Base-by-base conservation (phyloP, 2,113 vertebrate species). In the Malurus cyaneus region DNA sequence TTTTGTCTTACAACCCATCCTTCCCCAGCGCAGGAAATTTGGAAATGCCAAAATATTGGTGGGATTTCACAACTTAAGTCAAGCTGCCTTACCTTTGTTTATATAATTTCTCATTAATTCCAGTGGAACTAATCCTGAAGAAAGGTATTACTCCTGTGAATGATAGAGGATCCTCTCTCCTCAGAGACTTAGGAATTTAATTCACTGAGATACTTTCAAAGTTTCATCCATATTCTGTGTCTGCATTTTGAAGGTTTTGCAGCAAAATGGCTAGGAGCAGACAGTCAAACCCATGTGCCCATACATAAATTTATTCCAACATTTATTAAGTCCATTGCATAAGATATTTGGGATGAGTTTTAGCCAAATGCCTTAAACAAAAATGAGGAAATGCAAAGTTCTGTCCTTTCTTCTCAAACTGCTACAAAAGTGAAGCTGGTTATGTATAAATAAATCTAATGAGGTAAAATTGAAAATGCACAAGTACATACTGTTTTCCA, bases 401-500 rank as follows among this genome's bases (percentile, higher is more conserved):
- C 46, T 81, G 14, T 21, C 41, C 13, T 77, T 81, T 67, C 64
- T 82, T 14, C 26, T 79, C 25, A 74, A 76, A 62, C 3, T 32
- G 32, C 26, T 72, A 5, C 23, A 53, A 41, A 80, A 88, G 3
- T 8, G 36, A 76, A 83, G 20, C 7, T 59, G 34, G 5, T 34
- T 79, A 59, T 14, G 66, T 8, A 74, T 47, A 61, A 73, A 91
- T 29, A 86, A 47, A 65, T 64, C 23, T 80, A 91, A 67, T 42
- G 15, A 91, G 19, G 18, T 71, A 64, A 91, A 96, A 90, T 3
- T 50, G 49, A 86, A 89, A 74, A 5, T 24, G 5, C 6, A 74
- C 80, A 90, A 90, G 26, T 65, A 98, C 97, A 71, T 98, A 99
- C 99, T 97, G 47, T 99, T 99, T 76, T 97, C 98, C 99, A 99